Base-by-base conservation (phyloP, 2,888 invertebrate genomes). In the Cancer borealis region DNA sequence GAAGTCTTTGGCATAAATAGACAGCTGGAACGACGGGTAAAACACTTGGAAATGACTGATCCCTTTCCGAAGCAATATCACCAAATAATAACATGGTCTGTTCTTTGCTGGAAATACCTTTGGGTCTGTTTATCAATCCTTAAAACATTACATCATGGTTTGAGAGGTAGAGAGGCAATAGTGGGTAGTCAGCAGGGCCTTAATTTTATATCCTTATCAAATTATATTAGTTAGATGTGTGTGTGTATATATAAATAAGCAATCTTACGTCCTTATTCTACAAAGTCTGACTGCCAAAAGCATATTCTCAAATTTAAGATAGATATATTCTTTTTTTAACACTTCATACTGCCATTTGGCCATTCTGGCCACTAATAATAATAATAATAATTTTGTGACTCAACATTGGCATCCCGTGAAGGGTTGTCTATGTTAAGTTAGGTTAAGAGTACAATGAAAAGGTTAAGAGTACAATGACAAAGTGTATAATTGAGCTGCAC, bases 101-200 rank as follows among this genome's bases (percentile, higher is more conserved):
- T n/a, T 73, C 26, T 17, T 84, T 84, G 4, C 84, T 84, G 84
- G 84, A 84, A 30, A 14, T 39, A 84, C 12, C 17, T 84, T 39
- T 84, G 84, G 84, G 84, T 39, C 73, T 26, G 39, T 84, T 84
- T 12, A 84, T 39, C 21, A 39, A 39, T 30, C 39, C 30, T 39
- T 26, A n/a, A 60, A 60, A 60, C 60, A 21, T 60, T 60, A 60
- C 21, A 60, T 60, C 60, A 79, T 10, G n/a, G 26, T n/a, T 84
- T 30, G 39, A 8, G 39, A 84, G 39, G 17, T 10, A 30, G 30
- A 60, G 84, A 84, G 84, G 84, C 84, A 84, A 84, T 39, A 84
- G 14, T 30, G 84, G 39, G 84, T 39, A 84, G 39, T 84, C 84
- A 84, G 84, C 84, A 84, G 84, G 84, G 21, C 84, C 84, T 84